Evolutionary conservation across 2,888 invertebrate genomes (phyloP), one percentile per base, ranked within the genome.

Genomic region (Lepidocyrtinus sp.): DNA sequence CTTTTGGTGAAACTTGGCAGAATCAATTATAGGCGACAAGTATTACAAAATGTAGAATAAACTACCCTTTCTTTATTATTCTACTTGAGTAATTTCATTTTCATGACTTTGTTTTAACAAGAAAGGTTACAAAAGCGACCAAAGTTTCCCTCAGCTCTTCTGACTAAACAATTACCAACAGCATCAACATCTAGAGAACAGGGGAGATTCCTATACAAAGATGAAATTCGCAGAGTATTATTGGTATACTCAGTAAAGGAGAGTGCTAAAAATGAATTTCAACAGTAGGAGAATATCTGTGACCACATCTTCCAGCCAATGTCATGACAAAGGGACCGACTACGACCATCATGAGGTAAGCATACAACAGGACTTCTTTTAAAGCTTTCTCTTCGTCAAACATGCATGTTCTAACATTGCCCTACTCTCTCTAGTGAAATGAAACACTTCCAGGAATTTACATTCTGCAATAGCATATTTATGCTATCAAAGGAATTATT

Each of bases 321-420:
- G 45, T 2, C 64, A 68, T 26, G 84, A 85, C 74, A 80, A 82
- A 74, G 85, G 85, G 27, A 86, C 85, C 1, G 86, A 86, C 19
- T 86, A 85, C 69, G 86, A 86, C 67, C 86, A 85, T 22, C 62
- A 78, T 71, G 82, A 83, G 82, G 84, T 83, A 81, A 75, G 63
- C 9, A 75, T 50, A 5, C 15, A 27, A 55, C n/a, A 61, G 50
- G 67, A 25, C 19, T 55, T 19, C 25, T 46, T 17, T 19, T 21
- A 69, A 69, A 55, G 27, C 45, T 19, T 22, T 65, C 15, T 68
- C 46, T 22, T 68, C 27, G 17, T 64, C 22, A 24, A 17, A 3
- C 24, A 62, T 62, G 25, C 46, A 12, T 45, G n/a, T n/a, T n/a
- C n/a, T n/a, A n/a, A n/a, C n/a, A 45, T 45, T 45, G 46, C 46